Evolutionary conservation across 2,113 vertebrate species (phyloP), one percentile per base, ranked within the genome.

Genomic region (Agelaius phoeniceus): DNA sequence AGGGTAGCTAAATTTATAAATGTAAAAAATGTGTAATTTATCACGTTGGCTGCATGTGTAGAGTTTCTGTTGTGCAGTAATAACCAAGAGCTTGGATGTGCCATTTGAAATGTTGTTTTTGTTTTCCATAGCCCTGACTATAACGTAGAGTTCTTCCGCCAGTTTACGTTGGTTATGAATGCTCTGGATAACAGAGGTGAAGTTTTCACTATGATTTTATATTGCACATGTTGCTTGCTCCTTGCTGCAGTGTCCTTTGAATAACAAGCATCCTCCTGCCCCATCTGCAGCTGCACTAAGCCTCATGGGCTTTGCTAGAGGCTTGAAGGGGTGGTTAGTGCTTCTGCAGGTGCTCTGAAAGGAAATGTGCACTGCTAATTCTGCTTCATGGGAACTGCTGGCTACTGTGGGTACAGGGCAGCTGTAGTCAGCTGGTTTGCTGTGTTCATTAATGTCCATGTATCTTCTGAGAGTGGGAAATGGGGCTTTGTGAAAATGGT

Each of bases 141-240:
- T 96, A 99, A 99, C 26, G 98, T 99, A 96, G 99, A 99, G 94
- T 99, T 99, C 98, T 99, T 99, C 93, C 98, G 99, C 91, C 98
- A 99, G 79, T 99, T 99, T 91, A 98, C 98, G 12, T 97, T 99
- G 95, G 99, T 99, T 95, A 99, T 99, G 99, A 99, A 99, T 80
- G 99, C 99, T 87, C 97, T 99, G 97, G 99, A 99, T 97, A 99
- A 99, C 98, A 98, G 99, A 99, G 99, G 99, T 99, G 98, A 98
- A 90, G 76, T 75, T 93, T 93, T 74, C 91, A 37, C 39, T 77
- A 23, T 87, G 28, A 17, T 86, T 90, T 90, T 66, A 3, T 89
- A 39, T 68, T 78, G 69, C 54, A 84, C 48, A 61, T 95, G 48
- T 75, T 74, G 63, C 18, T 73, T 75, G 7, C 35, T 71, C 17